phyloP scores from a whole-genome alignment of 2,797 vertebrate genomes.

The Propithecus perrieri region DNA sequence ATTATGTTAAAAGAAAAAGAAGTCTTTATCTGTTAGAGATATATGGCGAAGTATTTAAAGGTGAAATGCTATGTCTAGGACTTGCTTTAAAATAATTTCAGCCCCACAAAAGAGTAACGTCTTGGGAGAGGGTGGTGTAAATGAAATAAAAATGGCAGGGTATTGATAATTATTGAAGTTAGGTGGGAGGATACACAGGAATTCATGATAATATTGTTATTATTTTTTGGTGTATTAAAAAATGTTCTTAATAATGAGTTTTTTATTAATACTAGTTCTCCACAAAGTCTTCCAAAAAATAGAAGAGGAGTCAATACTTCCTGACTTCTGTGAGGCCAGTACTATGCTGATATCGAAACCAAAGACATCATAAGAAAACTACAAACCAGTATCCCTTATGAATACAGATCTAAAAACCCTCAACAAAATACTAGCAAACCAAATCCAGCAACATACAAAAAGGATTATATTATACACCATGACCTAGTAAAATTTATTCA shows the following conservation, averaged over 20 bases:
- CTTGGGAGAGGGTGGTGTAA: neutral
- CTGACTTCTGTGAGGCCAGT: neutral
- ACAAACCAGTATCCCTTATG: neutral
- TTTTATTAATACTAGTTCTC: neutral
- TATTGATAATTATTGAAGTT: neutral
- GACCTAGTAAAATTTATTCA: slow-evolving; percentile 6
- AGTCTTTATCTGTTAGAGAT: neutral
- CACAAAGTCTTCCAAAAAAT: neutral
- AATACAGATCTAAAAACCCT: neutral
- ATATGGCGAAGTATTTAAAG: neutral
- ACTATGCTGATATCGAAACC: neutral
- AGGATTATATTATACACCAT: neutral
- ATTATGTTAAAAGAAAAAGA: neutral
- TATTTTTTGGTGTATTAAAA: neutral
- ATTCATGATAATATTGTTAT: neutral
- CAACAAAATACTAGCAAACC: neutral
- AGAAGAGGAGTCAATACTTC: neutral
- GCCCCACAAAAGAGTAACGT: neutral
- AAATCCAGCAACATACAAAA: neutral
- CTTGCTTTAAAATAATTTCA: slow-evolving; percentile 11
- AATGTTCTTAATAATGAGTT: neutral
- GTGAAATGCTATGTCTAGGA: neutral
- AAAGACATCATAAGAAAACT: neutral
- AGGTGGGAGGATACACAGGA: neutral
- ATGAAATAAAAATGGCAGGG: neutral